Base-by-base conservation (phyloP, 2,113 vertebrate genomes). In the Coturnix japonica region DNA sequence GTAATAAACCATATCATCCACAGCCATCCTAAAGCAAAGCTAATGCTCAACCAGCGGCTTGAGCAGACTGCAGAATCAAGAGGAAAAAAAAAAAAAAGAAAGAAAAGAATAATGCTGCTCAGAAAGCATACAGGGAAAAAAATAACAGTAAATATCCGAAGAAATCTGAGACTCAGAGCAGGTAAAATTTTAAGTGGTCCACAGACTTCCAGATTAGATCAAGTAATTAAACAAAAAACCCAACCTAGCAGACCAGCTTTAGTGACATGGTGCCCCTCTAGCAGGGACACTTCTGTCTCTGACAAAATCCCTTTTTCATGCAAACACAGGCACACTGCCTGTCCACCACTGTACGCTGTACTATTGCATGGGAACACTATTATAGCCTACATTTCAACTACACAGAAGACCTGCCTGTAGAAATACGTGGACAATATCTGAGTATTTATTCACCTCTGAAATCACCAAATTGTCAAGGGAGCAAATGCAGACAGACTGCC, bases 401-500 rank as follows among this genome's bases (percentile, higher is more conserved):
- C 2, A 59, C 8, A 41, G 4, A 30, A 64, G 19, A 33, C 1
- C 0, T 44, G 6, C 3, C 66, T 75, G 21, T 30, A 41, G 35
- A 87, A 87, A 76, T 9, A 21, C 46, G 60, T 76, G 63, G 31
- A 28, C 44, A 46, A 63, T 17, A 10, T 57, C 59, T 5, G 0
- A 1, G 0, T 53, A 61, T 79, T 81, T 81, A 17, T 41, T 72
- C 43, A 11, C 53, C 41, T 4, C 19, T 37, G 23, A 63, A 79
- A 51, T 70, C 54, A 46, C n/a, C 46, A 39, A 69, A 51, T 4
- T 57, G 25, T 28, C 35, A 41, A n/a, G 30, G 28, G 43, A 87
- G n/a, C 35, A 53, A 59, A 1, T 1, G 13, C 82, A 87, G 44
- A 59, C 5, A 30, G 25, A 22, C 47, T 66, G 53, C 18, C 44